Percentiles rank a stretch among this genome's conserved stretches.
These are phyloP conservation scores for Talpa occidentalis DNA, from an alignment of 2,113 vertebrate species.

Conservation along the genomic window DNA sequence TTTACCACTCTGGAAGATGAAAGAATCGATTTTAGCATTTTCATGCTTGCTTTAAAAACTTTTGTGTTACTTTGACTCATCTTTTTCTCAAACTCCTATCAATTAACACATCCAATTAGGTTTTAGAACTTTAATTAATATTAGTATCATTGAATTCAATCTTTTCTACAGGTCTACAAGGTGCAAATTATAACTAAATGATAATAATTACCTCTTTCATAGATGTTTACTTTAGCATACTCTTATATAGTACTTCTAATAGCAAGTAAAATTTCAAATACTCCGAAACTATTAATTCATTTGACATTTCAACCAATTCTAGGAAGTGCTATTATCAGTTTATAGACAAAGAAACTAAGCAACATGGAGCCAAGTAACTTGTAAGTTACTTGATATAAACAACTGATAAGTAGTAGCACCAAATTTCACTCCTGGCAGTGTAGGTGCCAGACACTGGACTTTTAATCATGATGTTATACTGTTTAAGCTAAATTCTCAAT, in stretches of 20 bases:
- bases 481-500: background rate
- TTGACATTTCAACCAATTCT: background rate
- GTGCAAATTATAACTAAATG: slow-evolving; percentile 9
- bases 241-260: background rate
- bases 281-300: slow-evolving; percentile 13
- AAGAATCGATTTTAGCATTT: background rate
- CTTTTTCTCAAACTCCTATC: slow-evolving; percentile 7
- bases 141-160: slow-evolving; percentile 14
- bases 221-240: background rate
- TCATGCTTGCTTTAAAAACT: background rate
- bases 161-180: background rate
- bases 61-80: background rate
- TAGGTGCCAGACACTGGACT: background rate
- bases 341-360: slow-evolving; percentile 11
- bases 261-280: background rate
- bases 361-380: background rate
- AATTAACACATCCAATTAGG: background rate
- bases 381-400: background rate
- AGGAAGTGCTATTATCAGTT: background rate
- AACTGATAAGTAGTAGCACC: background rate
- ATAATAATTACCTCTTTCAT: background rate
- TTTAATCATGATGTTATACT: background rate
- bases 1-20: slow-evolving; percentile 37
- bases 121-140: slow-evolving; percentile 30
- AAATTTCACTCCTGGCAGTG: background rate